phyloP scores from a whole-genome alignment of 2,888 invertebrate species.

The Nemurella pictetii region DNA sequence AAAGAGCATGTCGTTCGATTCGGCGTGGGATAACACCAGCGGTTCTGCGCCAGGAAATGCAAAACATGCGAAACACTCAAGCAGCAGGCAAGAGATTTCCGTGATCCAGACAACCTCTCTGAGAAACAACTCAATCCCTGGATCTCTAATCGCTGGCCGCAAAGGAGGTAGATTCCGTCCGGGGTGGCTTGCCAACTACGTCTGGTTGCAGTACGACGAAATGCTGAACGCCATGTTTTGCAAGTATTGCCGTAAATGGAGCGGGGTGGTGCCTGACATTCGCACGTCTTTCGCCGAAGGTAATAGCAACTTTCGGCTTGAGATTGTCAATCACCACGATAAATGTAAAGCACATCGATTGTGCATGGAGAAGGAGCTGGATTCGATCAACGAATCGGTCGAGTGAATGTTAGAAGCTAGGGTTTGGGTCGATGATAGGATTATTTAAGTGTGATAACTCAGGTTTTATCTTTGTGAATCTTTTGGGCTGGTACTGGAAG shows the following conservation, averaged over 20 bases:
- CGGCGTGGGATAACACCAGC: conserved; percentile 42
- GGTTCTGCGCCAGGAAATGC: neutral
- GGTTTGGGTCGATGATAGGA: neutral
- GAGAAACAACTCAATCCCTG: conserved; percentile 25
- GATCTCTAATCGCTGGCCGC: conserved; percentile 46
- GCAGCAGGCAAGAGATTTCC: conserved; percentile 49
- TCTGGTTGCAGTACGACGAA: conserved; percentile 75
- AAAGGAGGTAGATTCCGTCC: conserved; percentile 69
- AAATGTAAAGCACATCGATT: conserved; percentile 76
- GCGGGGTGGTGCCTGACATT: conserved; percentile 67
- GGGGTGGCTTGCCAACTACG: conserved; percentile 69
- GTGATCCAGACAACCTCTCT: conserved; percentile 49
- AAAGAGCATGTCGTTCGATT: conserved; percentile 46
- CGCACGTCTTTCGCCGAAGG: conserved; percentile 80
- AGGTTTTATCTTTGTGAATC: neutral
- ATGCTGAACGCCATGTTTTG: conserved; percentile 71
- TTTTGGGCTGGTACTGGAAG: conserved; percentile 2
- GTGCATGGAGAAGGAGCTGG: conserved; percentile 60
- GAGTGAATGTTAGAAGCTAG: neutral
- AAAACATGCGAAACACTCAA: conserved; percentile 33
- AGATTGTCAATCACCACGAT: conserved; percentile 78
- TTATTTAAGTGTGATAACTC: conserved; percentile 1
- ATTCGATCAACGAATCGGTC: conserved; percentile 41
- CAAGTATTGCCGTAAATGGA: conserved; percentile 74
- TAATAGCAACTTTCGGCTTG: conserved; percentile 73